Evolutionary conservation across 1,140 invertebrate genomes (phyloP).

Genomic region (Bemisia tabaci): DNA sequence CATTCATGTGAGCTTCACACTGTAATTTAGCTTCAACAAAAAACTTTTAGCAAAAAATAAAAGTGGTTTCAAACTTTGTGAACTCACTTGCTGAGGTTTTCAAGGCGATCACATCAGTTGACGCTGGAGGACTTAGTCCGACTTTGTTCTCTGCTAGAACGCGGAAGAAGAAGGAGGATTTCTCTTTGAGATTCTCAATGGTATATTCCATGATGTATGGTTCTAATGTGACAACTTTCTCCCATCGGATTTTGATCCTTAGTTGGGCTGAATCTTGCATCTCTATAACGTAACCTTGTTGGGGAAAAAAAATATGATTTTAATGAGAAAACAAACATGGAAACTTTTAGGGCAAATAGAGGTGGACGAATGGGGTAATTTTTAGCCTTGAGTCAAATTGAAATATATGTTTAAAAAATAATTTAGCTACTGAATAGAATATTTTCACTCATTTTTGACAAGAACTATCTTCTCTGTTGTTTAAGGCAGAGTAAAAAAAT

Average conservation of each 20-base stretch:
- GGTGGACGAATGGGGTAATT: background rate
- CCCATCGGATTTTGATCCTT: slow-evolving; percentile 52
- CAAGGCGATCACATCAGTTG: slow-evolving; percentile 64
- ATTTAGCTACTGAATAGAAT: background rate
- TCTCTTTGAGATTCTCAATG: slow-evolving; percentile 77
- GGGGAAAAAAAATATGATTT: slow-evolving; percentile 10
- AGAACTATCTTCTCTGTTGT: too few species aligned
- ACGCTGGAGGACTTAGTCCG: slow-evolving; percentile 64
- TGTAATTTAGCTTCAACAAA: too few species aligned
- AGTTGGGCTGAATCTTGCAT: slow-evolving; percentile 51
- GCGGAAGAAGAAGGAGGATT: slow-evolving; percentile 77
- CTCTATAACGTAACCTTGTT: slow-evolving; percentile 80
- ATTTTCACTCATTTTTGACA: background rate
- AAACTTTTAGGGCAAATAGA: background rate
- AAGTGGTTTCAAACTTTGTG: too few species aligned
- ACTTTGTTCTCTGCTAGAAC: slow-evolving; percentile 83
- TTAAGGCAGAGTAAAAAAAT: too few species aligned
- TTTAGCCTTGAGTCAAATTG: background rate
- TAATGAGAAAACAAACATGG: slow-evolving; percentile 3
- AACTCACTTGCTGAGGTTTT: slow-evolving; percentile 92
- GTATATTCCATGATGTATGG: slow-evolving; percentile 59
- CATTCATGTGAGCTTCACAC: too few species aligned
- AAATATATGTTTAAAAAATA: slow-evolving; percentile 1
- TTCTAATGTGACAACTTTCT: slow-evolving; percentile 72
- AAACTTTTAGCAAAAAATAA: too few species aligned